These are phyloP conservation scores for Drosophila meridionalis DNA, from an alignment of 2,888 invertebrate species.

Conservation along the genomic window DNA sequence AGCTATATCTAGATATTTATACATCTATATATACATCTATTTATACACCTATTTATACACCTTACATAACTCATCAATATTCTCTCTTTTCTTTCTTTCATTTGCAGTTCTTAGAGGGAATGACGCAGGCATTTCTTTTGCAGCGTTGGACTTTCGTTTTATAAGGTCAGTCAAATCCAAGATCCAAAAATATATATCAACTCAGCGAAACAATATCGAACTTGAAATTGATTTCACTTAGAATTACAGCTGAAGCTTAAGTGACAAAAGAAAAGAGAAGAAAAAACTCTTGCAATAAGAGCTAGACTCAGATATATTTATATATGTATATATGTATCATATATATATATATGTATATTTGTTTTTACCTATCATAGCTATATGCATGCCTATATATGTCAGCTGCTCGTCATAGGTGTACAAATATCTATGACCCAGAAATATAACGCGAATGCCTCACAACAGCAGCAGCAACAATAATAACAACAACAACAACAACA, in stretches of 20 bases:
- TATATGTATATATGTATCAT: background rate
- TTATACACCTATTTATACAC: background rate
- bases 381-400: background rate
- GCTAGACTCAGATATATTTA: background rate
- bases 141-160: slow-evolving; percentile 85
- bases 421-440: slow-evolving; percentile 72
- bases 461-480: slow-evolving; percentile 49
- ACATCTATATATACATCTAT: background rate
- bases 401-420: slow-evolving; percentile 31
- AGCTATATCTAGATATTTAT: background rate
- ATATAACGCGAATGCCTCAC: slow-evolving; percentile 65
- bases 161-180: slow-evolving; percentile 81
- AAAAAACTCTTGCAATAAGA: background rate
- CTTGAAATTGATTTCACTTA: slow-evolving; percentile 1
- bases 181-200: background rate
- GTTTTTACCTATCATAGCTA: background rate
- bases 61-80: background rate
- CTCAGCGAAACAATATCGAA: background rate
- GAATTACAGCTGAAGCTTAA: background rate
- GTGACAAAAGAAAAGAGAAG: too few species aligned
- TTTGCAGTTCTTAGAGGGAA: slow-evolving; percentile 84
- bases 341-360: background rate
- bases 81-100: slow-evolving; percentile 16
- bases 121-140: slow-evolving; percentile 86
- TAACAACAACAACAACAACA: slow-evolving; percentile 4